Percentiles rank a stretch among this genome's conserved stretches.
These are phyloP conservation scores for Oenanthe melanoleuca DNA, from an alignment of 2,113 vertebrate genomes.

Conservation along the genomic window DNA sequence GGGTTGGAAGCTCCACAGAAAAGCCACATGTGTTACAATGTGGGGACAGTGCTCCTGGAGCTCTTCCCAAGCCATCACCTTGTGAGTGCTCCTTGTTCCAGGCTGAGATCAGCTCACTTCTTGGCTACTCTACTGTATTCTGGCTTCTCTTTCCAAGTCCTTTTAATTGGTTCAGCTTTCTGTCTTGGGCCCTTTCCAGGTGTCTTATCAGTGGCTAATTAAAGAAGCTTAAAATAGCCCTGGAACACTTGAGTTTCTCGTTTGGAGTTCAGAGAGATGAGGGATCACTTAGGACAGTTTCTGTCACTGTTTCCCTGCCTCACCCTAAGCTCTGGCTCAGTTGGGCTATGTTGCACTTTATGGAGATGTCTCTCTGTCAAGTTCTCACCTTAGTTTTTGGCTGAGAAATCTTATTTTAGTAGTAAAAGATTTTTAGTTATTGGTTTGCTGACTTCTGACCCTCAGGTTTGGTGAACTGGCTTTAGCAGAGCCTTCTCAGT, in stretches of 20 bases:
- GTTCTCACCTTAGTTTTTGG: neutral
- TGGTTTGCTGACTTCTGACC: neutral
- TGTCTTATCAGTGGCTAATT: neutral
- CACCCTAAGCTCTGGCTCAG: neutral
- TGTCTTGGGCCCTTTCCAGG: neutral
- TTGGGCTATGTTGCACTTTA: neutral
- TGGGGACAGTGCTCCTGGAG: neutral
- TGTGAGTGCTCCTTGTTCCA: neutral
- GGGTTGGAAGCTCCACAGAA: neutral
- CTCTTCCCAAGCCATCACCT: accelerated
- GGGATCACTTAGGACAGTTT: neutral
- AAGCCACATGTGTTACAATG: accelerated
- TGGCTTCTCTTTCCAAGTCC: neutral
- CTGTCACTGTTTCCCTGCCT: neutral
- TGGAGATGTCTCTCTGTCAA: neutral
- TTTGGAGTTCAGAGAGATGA: neutral
- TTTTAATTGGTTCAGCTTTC: neutral
- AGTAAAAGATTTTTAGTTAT: neutral
- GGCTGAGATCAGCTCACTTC: neutral
- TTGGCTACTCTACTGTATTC: neutral
- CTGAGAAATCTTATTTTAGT: neutral
- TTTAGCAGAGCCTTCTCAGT: neutral
- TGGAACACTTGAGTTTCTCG: neutral
- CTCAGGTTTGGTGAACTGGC: neutral
- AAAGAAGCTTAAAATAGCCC: neutral